Evolutionary conservation across 2,888 invertebrate species (phyloP).

Genomic region (Tiphia femorata): DNA sequence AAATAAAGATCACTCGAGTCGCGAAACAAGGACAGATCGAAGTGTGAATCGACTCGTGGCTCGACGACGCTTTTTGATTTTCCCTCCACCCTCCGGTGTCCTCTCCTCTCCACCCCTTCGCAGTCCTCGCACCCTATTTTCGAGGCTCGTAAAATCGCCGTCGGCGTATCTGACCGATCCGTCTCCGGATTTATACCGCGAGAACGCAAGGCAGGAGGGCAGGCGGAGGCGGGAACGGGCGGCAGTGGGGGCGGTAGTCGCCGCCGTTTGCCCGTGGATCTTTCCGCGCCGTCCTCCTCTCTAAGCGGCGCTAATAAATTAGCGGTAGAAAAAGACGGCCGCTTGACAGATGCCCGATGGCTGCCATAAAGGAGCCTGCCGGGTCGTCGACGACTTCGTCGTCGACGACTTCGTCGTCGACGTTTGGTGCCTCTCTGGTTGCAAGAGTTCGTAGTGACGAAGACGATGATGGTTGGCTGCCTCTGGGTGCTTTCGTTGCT

Average conservation of each 20-base stretch:
- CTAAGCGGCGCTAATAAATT: conserved; percentile 63
- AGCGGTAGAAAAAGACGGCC: conserved; percentile 62
- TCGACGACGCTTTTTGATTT: too few relatives aligned
- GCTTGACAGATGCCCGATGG: conserved; percentile 65
- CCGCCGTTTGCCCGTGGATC: conserved; percentile 14
- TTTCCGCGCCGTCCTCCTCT: conserved; percentile 25
- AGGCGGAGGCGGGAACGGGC: background rate
- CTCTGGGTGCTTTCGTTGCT: too few relatives aligned
- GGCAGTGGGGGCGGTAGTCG: background rate
- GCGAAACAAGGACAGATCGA: too few relatives aligned
- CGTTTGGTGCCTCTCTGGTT: too few relatives aligned
- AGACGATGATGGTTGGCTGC: too few relatives aligned
- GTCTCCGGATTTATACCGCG: conserved; percentile 45
- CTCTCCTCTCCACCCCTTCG: too few relatives aligned
- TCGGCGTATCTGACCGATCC: conserved; percentile 40
- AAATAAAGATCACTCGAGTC: too few relatives aligned
- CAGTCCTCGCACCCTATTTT: conserved; percentile 42
- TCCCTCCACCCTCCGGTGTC: too few relatives aligned
- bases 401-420: too few relatives aligned
- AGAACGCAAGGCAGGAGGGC: conserved; percentile 1
- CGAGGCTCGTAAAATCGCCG: conserved; percentile 42
- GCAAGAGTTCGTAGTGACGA: too few relatives aligned
- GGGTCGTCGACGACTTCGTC: background rate
- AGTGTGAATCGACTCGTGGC: too few relatives aligned
- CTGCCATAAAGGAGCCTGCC: conserved; percentile 50